Evolutionary conservation across 2,888 invertebrate genomes (phyloP).

Genomic region (Hymenopus coronatus): DNA sequence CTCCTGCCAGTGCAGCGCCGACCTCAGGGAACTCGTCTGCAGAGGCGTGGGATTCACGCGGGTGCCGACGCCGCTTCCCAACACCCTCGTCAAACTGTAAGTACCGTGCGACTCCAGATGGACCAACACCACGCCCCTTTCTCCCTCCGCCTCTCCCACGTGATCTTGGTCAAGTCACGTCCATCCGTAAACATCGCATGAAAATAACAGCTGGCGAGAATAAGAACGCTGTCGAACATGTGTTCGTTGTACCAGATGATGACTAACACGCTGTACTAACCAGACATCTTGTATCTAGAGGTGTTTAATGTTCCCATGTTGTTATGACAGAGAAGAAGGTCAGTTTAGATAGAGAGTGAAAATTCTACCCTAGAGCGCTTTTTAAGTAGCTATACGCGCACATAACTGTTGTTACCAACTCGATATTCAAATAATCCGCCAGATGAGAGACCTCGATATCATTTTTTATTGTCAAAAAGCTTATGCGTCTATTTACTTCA

Average conservation of each 20-base stretch:
- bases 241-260: too few species aligned
- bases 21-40: constrained; percentile 41
- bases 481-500: too few species aligned
- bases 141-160: background rate
- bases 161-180: background rate
- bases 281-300: too few species aligned
- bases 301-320: too few species aligned
- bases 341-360: background rate
- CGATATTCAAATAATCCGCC: too few species aligned
- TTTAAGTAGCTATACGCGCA: background rate
- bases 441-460: too few species aligned
- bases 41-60: constrained; percentile 41
- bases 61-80: constrained; percentile 40
- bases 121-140: background rate
- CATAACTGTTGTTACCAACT: too few species aligned
- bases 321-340: too few species aligned
- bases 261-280: too few species aligned
- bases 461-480: too few species aligned
- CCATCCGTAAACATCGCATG: background rate
- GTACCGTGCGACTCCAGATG: constrained; percentile 30
- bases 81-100: constrained; percentile 42
- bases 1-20: constrained; percentile 40
- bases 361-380: background rate
- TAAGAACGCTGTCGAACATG: too few species aligned
- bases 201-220: background rate